Evolutionary conservation across 2,113 vertebrate species (phyloP).

Genomic region (Chamaetylas fuelleborni): DNA sequence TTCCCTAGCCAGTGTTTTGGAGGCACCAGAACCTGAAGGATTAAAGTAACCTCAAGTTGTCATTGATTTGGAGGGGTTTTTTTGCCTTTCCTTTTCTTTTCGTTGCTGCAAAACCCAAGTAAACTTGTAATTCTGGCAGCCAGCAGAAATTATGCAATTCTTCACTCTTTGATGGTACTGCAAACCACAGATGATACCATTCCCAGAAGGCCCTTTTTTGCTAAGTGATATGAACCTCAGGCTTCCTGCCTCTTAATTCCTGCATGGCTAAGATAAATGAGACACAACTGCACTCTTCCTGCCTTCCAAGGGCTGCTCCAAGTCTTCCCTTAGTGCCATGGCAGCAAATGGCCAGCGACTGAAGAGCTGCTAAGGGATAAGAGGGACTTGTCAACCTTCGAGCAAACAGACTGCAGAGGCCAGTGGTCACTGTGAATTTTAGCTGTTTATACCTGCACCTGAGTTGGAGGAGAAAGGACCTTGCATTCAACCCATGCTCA

Average conservation of each 20-base stretch:
- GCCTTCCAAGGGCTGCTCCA: not conserved
- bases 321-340: not conserved
- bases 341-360: not conserved
- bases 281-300: not conserved
- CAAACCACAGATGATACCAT: not conserved
- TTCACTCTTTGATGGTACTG: not conserved
- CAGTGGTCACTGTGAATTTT: not conserved
- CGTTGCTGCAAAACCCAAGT: not conserved
- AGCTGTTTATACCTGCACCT: not conserved
- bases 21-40: not conserved
- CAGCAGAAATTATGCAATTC: not conserved
- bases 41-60: not conserved
- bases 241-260: not conserved
- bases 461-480: not conserved
- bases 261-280: not conserved
- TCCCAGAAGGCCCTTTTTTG: not conserved
- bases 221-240: not conserved
- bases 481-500: not conserved
- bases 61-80: not conserved
- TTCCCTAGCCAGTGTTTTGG: not conserved
- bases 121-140: not conserved
- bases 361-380: not conserved
- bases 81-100: not conserved
- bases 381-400: not conserved
- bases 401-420: not conserved